A percentile compares a stretch with the other conserved stretches of the same genome.
These are phyloP conservation scores for Oplegnathus fasciatus DNA, from an alignment of 2,113 vertebrate species.

Conservation along the genomic window DNA sequence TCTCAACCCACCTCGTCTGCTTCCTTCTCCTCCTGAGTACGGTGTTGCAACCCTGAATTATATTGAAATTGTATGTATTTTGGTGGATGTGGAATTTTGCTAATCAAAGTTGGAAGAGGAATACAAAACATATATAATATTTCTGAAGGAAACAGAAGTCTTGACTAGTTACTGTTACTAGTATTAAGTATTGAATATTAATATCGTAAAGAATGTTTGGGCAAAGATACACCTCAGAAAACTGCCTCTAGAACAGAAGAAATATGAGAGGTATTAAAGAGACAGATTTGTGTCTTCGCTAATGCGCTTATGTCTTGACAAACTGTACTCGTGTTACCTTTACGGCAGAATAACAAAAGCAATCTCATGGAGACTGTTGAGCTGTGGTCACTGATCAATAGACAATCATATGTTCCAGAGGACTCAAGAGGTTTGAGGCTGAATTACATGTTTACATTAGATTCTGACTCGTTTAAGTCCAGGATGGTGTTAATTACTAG, in stretches of 20 bases:
- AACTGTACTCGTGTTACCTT: background rate
- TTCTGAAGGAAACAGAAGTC: background rate
- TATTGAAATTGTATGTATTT: background rate
- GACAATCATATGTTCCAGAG: constrained; percentile 12
- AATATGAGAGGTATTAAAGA: background rate
- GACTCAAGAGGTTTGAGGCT: background rate
- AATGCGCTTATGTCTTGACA: background rate
- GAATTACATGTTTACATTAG: constrained; percentile 2
- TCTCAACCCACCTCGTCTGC: background rate
- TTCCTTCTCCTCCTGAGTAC: background rate
- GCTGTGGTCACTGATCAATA: constrained; percentile 16
- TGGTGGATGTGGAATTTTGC: background rate
- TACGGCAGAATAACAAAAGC: background rate
- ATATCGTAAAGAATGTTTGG: background rate
- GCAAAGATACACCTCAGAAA: background rate
- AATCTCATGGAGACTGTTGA: background rate
- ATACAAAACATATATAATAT: background rate
- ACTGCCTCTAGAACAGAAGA: too few species aligned
- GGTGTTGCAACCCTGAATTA: background rate
- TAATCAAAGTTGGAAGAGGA: background rate
- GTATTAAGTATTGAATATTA: background rate
- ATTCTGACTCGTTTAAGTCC: constrained; percentile 13
- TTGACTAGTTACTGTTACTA: background rate
- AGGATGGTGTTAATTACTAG: background rate
- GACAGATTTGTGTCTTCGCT: constrained; percentile 3